Evolutionary conservation across 2,888 invertebrate genomes (phyloP), one percentile per base, ranked within the genome.

Genomic region (Pristionchus fissidentatus): DNA sequence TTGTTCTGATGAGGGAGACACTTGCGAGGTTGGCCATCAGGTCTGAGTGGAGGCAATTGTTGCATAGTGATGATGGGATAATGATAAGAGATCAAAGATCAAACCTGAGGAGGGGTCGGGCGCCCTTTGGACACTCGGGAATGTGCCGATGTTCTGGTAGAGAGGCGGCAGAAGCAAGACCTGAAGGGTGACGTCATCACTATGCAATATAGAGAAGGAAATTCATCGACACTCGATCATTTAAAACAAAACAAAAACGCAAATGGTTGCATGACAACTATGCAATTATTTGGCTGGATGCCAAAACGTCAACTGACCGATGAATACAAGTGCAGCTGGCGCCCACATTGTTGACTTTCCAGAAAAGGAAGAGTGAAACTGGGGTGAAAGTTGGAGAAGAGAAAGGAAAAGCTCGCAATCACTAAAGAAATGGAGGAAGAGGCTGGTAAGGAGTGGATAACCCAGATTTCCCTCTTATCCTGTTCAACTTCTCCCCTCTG

Each of bases 1-100:
- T 90, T 89, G 79, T 90, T 89, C 86, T 92, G 92, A 84, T 92
- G 92, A 3, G 92, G 92, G 15, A 92, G 88, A 84, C 92, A 92
- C 82, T 91, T 92, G 41, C 92, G 83, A 8, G 91, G 90, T 57
- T 88, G 88, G 15, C 91, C 90, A 77, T 91, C 91, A 22, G 91
- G 91, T 57, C 90, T 84, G 43, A 88, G 75, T 19, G n/a, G 10
- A n/a, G 26, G n/a, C n/a, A n/a, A n/a, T n/a, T n/a, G n/a, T n/a
- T n/a, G n/a, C n/a, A n/a, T n/a, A n/a, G n/a, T n/a, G n/a, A n/a
- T n/a, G n/a, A n/a, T n/a, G n/a, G n/a, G n/a, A n/a, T 32, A 77
- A 77, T 49, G 73, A 73, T 32, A 49, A 49, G 49, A 77, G 78
- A 78, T 78, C 78, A 78, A 78, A 77, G 52, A 49, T 26, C 77